phyloP scores from a whole-genome alignment of 2,797 vertebrate genomes.

The Gadopsis bispinosus region DNA sequence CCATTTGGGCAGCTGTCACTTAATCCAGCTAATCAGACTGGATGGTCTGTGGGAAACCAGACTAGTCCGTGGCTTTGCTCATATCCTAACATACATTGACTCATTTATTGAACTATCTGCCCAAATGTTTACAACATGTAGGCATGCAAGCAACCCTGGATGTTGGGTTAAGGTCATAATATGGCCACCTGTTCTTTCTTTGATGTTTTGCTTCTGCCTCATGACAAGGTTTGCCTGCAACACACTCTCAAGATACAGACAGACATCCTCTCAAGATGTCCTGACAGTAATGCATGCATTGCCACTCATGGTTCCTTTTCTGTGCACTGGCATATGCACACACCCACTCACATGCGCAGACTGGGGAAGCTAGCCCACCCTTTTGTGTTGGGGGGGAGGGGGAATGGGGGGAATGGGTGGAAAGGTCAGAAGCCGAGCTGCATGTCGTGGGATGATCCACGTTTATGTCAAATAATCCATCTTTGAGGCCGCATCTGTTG shows the following conservation, averaged over 20 bases:
- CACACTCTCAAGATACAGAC: background rate
- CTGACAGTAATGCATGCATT: conserved; percentile 35
- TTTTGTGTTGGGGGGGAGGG: conserved; percentile 55
- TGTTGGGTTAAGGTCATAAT: conserved; percentile 38
- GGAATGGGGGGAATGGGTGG: conserved; percentile 71
- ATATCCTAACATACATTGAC: conserved; percentile 44
- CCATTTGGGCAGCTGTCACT: conserved; percentile 90
- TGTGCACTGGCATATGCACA: conserved; percentile 60
- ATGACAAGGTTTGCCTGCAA: background rate
- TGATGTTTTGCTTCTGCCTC: conserved; percentile 9
- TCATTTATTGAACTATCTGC: conserved; percentile 52
- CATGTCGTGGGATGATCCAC: conserved; percentile 84
- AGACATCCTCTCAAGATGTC: background rate
- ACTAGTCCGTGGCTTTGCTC: conserved; percentile 73
- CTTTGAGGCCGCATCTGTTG: conserved; percentile 82
- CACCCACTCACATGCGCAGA: conserved; percentile 72
- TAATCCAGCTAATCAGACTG: conserved; percentile 89
- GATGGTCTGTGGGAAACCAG: conserved; percentile 85
- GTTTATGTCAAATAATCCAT: conserved; percentile 85
- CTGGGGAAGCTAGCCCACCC: conserved; percentile 65
- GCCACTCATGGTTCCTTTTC: conserved; percentile 44
- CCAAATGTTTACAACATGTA: conserved; percentile 58
- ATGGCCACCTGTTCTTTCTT: conserved; percentile 28
- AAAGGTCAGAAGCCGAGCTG: conserved; percentile 83
- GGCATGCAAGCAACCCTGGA: conserved; percentile 31